These are phyloP conservation scores for Tiliacea aurago DNA, from an alignment of 2,888 invertebrate species.

Conservation along the genomic window DNA sequence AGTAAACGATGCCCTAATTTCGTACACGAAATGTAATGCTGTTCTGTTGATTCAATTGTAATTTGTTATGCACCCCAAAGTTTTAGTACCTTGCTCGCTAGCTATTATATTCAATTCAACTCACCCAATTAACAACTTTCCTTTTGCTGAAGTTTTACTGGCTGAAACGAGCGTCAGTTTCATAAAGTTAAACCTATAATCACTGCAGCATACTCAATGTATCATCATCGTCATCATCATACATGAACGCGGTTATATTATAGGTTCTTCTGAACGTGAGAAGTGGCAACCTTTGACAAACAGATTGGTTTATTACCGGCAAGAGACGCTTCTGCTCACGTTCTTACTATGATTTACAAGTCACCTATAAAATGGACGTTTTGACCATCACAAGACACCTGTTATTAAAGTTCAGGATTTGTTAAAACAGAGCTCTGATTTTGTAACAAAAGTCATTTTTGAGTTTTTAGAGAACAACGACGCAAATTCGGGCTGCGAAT, in stretches of 20 bases:
- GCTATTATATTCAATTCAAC: constrained; percentile 19
- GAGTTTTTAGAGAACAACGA: neutral
- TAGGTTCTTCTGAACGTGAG: neutral
- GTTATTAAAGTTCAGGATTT: neutral
- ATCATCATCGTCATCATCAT: neutral
- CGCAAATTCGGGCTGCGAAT: neutral
- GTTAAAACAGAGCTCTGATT: neutral
- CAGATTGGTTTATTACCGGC: too few relatives aligned
- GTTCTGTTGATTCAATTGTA: constrained; percentile 28
- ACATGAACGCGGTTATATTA: neutral
- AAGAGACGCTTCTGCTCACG: neutral
- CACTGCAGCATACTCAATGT: neutral
- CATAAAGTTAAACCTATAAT: neutral
- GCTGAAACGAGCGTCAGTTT: constrained; percentile 6
- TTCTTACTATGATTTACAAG: neutral
- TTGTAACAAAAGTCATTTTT: neutral
- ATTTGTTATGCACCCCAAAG: constrained; percentile 26
- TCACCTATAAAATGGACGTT: neutral
- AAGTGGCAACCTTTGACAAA: neutral
- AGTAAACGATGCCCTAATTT: neutral
- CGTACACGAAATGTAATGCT: neutral
- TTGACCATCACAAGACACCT: neutral
- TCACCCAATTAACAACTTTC: constrained; percentile 42
- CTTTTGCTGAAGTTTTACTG: constrained; percentile 14
- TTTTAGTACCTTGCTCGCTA: constrained; percentile 5